phyloP scores from a whole-genome alignment of 2,888 invertebrate genomes.

The Drosophila fungiperda region DNA sequence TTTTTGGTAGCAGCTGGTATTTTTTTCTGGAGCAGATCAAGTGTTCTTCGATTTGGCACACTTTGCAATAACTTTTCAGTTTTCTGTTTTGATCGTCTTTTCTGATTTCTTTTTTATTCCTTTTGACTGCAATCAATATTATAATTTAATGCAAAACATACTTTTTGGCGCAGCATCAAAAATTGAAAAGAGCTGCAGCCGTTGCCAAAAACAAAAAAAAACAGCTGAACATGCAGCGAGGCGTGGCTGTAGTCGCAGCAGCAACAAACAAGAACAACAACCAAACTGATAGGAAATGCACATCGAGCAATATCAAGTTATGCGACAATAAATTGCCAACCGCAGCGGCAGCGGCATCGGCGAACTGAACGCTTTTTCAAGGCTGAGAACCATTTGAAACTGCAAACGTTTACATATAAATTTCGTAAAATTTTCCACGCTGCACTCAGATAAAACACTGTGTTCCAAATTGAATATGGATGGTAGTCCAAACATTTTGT shows the following conservation, averaged over 20 bases:
- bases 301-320: constrained; percentile 67
- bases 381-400: constrained; percentile 45
- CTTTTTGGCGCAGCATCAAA: constrained; percentile 73
- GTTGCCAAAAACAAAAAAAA: constrained; percentile 37
- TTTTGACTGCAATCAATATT: constrained; percentile 68
- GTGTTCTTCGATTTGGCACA: constrained; percentile 8
- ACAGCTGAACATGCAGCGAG: constrained; percentile 55
- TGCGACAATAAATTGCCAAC: constrained; percentile 71
- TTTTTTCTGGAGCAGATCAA: constrained; percentile 7
- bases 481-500: neutral
- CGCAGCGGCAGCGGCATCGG: constrained; percentile 21
- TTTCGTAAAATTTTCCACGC: constrained; percentile 59
- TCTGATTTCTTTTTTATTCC: constrained; percentile 12
- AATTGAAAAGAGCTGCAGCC: constrained; percentile 38
- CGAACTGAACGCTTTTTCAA: constrained; percentile 10
- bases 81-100: constrained; percentile 37
- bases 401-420: constrained; percentile 72
- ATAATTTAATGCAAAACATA: constrained; percentile 61
- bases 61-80: constrained; percentile 12
- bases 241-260: constrained; percentile 45
- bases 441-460: neutral
- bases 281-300: constrained; percentile 38
- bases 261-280: constrained; percentile 18
- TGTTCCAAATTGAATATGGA: neutral
- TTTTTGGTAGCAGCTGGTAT: neutral